Evolutionary conservation across 2,888 invertebrate species (phyloP).

Genomic region (Lasiommata megera): DNA sequence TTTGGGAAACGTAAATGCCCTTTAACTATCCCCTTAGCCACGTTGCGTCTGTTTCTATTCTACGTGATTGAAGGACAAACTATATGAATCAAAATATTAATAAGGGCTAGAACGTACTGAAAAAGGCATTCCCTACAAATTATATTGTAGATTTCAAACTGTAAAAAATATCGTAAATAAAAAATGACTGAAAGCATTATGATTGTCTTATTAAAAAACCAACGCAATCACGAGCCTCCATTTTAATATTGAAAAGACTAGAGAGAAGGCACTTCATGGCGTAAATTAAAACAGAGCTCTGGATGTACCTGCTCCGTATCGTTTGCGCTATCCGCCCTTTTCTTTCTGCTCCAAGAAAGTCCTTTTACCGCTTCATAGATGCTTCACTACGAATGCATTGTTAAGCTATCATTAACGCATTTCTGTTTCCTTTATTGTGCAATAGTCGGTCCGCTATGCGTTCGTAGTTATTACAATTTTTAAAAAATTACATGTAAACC

Average conservation of each 20-base stretch:
- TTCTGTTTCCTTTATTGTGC: neutral
- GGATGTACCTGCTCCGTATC: conserved; percentile 11
- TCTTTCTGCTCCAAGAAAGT: conserved; percentile 2
- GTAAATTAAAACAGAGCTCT: conserved; percentile 12
- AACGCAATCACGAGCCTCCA: conserved; percentile 10
- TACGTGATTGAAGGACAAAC: too few species aligned
- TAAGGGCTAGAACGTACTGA: too few species aligned
- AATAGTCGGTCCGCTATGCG: too few species aligned
- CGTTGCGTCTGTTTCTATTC: too few species aligned
- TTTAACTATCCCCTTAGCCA: too few species aligned
- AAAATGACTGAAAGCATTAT: neutral
- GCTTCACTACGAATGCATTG: conserved; percentile 2
- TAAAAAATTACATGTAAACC: too few species aligned
- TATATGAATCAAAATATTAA: too few species aligned
- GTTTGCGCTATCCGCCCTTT: conserved; percentile 11
- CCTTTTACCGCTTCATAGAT: conserved; percentile 2
- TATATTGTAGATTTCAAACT: too few species aligned
- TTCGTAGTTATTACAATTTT: too few species aligned
- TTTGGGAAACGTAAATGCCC: too few species aligned
- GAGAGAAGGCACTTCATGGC: conserved; percentile 9
- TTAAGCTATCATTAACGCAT: conserved; percentile 4
- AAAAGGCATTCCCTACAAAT: too few species aligned
- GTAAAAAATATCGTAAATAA: too few species aligned
- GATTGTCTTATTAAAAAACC: conserved; percentile 6
- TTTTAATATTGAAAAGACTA: conserved; percentile 10